phyloP scores from a whole-genome alignment of 2,888 invertebrate species.

The Cheilosia grossa region DNA sequence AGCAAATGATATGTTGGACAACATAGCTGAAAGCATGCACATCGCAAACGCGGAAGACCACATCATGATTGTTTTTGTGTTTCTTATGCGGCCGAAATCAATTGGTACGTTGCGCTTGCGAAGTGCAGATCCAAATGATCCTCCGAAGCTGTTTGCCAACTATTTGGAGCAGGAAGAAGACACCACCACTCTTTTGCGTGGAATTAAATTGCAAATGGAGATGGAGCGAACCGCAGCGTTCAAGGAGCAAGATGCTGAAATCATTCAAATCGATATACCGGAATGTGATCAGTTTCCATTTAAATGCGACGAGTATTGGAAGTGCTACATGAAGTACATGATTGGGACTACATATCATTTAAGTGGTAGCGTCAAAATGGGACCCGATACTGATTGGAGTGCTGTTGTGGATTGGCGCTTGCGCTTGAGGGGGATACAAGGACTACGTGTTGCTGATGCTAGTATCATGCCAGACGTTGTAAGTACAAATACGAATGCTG shows the following conservation, averaged over 20 bases:
- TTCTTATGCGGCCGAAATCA: slow-evolving; percentile 81
- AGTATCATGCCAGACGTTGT: slow-evolving; percentile 90
- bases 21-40: slow-evolving; percentile 64
- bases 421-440: slow-evolving; percentile 86
- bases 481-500: slow-evolving; percentile 92
- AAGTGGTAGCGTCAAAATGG: slow-evolving; percentile 89
- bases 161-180: slow-evolving; percentile 85
- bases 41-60: slow-evolving; percentile 70
- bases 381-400: slow-evolving; percentile 84
- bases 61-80: slow-evolving; percentile 78
- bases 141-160: slow-evolving; percentile 85
- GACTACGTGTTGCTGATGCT: slow-evolving; percentile 88
- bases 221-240: slow-evolving; percentile 83
- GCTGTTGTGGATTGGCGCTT: slow-evolving; percentile 88
- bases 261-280: slow-evolving; percentile 77
- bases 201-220: slow-evolving; percentile 79
- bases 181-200: slow-evolving; percentile 79
- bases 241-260: slow-evolving; percentile 79
- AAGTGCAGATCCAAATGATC: slow-evolving; percentile 83
- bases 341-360: slow-evolving; percentile 88
- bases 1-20: slow-evolving; percentile 15
- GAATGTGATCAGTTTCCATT: slow-evolving; percentile 78
- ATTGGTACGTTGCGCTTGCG: slow-evolving; percentile 84
- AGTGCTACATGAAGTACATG: slow-evolving; percentile 86
- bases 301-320: slow-evolving; percentile 84